Percentiles rank a stretch among this genome's conserved stretches.
Conservation (phyloP, 2,888 invertebrate species). For the Phasia obesa region DNA sequence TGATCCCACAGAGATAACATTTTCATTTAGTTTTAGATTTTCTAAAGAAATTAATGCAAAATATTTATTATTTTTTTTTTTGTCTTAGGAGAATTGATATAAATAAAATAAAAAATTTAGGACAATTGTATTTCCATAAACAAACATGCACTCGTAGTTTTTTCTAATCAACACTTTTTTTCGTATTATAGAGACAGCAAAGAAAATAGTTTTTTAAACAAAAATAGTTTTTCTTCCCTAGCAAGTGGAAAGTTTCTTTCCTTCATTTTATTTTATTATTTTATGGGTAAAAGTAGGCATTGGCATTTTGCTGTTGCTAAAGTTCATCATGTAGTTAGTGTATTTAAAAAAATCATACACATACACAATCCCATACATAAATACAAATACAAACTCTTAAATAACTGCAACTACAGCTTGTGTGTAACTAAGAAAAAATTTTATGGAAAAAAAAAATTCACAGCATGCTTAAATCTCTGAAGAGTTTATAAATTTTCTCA, state of each 20-base stretch:
- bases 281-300: not conserved
- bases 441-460: slow-evolving; percentile 28
- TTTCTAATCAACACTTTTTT: slow-evolving; percentile 42
- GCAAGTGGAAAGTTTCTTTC: too few relatives aligned
- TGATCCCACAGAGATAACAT: slow-evolving; percentile 28
- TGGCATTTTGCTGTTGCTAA: not conserved
- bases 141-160: not conserved
- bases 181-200: not conserved
- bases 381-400: too few relatives aligned
- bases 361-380: too few relatives aligned
- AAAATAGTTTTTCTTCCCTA: not conserved
- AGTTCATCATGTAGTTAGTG: slow-evolving; percentile 14
- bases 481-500: not conserved
- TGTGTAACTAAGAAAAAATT: not conserved
- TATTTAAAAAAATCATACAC: too few relatives aligned
- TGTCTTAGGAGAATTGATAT: slow-evolving; percentile 41
- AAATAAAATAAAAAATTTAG: slow-evolving; percentile 34
- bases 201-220: not conserved
- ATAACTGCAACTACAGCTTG: not conserved
- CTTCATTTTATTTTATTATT: too few relatives aligned
- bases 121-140: slow-evolving; percentile 9
- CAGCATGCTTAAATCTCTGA: slow-evolving; percentile 39
- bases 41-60: slow-evolving; percentile 36
- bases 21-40: slow-evolving; percentile 44
- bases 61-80: slow-evolving; percentile 41